Evolutionary conservation across 2,797 vertebrate genomes (phyloP).

Genomic region (Clarias fuscus): DNA sequence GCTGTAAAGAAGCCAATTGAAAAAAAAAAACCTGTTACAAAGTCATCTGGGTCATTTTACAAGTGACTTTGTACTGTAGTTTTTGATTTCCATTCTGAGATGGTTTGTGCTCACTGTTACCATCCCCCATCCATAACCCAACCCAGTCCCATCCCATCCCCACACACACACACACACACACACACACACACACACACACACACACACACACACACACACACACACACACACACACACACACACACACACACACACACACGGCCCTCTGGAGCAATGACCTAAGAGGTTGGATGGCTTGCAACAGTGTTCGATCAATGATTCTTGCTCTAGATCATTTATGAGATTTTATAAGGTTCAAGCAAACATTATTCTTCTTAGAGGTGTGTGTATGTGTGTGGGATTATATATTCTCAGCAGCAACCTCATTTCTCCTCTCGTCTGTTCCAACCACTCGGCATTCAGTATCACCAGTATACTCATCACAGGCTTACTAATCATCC

Average conservation of each 20-base stretch:
- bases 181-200: too few relatives aligned
- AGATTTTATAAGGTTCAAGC: slow-evolving; percentile 40
- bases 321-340: slow-evolving; percentile 5
- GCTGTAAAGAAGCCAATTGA: too few relatives aligned
- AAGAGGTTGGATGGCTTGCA: slow-evolving; percentile 38
- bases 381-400: slow-evolving; percentile 19
- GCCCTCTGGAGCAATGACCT: slow-evolving; percentile 24
- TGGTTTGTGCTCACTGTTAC: slow-evolving; percentile 2
- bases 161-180: too few relatives aligned
- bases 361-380: slow-evolving; percentile 34
- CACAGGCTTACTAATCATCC: too few relatives aligned
- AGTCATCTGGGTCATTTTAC: background rate
- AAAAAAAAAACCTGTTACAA: background rate
- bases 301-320: slow-evolving; percentile 52
- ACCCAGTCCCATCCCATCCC: background rate
- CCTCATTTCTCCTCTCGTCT: too few relatives aligned
- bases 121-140: background rate
- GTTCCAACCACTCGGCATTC: too few relatives aligned
- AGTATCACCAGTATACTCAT: too few relatives aligned
- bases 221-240: background rate
- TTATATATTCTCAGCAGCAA: background rate
- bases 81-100: slow-evolving; percentile 2
- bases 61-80: background rate
- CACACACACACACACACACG: background rate
- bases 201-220: too few relatives aligned